These are phyloP conservation scores for Arenaria interpres DNA, from an alignment of 2,113 vertebrate genomes.

Conservation along the genomic window DNA sequence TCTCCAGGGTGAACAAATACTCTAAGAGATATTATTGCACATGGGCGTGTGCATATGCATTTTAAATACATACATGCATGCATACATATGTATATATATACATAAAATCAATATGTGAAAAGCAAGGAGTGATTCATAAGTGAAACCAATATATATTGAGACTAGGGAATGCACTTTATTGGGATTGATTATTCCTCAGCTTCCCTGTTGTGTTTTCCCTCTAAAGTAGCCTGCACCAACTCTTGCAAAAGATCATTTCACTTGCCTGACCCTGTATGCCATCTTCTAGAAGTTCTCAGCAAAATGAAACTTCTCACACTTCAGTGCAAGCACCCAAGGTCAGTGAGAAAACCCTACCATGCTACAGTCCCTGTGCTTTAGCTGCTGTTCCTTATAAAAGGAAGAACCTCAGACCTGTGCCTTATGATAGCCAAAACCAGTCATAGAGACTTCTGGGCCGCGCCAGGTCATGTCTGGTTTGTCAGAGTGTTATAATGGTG, in stretches of 20 bases:
- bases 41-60: rapidly evolving
- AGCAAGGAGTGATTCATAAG: neutral
- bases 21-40: neutral
- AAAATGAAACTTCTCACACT: neutral
- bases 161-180: neutral
- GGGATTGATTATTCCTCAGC: neutral
- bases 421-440: neutral
- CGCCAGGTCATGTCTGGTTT: neutral
- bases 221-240: neutral
- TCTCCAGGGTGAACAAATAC: neutral
- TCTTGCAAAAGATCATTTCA: neutral
- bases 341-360: neutral
- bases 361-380: neutral
- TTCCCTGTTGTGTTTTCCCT: neutral
- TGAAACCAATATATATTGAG: neutral
- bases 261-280: neutral
- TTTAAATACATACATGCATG: neutral
- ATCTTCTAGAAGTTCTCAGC: neutral
- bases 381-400: neutral
- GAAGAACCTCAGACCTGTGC: neutral
- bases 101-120: neutral
- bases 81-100: neutral
- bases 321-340: neutral
- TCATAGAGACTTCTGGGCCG: neutral
- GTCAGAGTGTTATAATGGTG: neutral